Conservation (phyloP, 2,113 vertebrate species). For the Passer domesticus region DNA sequence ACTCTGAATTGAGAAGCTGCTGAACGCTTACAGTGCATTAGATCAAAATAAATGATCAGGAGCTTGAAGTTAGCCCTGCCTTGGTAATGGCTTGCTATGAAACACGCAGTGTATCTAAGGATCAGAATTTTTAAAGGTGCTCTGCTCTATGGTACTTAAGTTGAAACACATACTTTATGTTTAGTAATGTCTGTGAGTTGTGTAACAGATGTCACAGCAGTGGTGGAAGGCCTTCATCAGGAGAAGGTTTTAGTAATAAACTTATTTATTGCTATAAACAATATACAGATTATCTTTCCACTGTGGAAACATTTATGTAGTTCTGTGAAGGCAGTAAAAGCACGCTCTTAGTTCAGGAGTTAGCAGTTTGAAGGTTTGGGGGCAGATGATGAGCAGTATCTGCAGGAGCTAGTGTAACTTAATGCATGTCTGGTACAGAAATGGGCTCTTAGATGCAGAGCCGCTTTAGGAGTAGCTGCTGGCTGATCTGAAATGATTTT, state of each 20-base stretch:
- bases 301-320: not conserved
- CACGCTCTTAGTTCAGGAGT: not conserved
- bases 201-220: not conserved
- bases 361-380: not conserved
- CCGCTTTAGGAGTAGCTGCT: not conserved
- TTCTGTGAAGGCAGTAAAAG: not conserved
- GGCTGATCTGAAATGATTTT: not conserved
- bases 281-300: not conserved
- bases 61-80: not conserved
- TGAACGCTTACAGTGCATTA: not conserved
- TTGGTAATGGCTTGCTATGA: not conserved
- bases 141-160: not conserved
- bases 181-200: not conserved
- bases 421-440: not conserved
- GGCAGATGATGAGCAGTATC: not conserved
- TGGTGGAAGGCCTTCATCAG: not conserved
- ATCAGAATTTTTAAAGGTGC: not conserved
- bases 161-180: not conserved
- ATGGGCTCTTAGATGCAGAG: not conserved
- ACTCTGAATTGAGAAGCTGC: not conserved
- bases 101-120: not conserved
- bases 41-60: not conserved
- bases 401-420: not conserved
- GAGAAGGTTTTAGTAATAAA: not conserved
- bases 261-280: not conserved